phyloP scores from a whole-genome alignment of 1,140 invertebrate genomes.

The Papilio xuthus region DNA sequence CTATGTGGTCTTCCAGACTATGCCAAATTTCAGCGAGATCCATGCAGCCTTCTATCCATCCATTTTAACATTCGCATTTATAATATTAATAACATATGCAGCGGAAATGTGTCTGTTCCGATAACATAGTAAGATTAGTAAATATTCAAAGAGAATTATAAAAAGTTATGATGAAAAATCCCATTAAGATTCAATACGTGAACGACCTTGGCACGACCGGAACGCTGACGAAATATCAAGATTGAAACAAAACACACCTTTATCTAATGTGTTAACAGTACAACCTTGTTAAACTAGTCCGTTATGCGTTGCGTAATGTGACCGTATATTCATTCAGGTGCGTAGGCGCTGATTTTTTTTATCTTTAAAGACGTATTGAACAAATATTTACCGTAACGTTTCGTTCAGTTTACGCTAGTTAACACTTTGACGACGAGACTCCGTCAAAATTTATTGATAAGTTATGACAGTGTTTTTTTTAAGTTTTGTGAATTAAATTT shows the following conservation, averaged over 20 bases:
- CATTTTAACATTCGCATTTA: too few relatives aligned
- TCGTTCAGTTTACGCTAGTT: neutral
- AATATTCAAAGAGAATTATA: neutral
- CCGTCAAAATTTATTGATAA: too few relatives aligned
- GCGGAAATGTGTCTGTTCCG: too few relatives aligned
- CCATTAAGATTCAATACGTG: conserved; percentile 8
- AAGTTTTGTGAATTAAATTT: too few relatives aligned
- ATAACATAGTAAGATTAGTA: too few relatives aligned
- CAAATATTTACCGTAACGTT: neutral
- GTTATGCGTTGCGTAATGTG: conserved; percentile 10
- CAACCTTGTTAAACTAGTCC: conserved; percentile 22
- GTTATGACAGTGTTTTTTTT: too few relatives aligned
- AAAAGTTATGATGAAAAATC: conserved; percentile 13
- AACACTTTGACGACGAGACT: neutral
- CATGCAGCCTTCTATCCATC: too few relatives aligned
- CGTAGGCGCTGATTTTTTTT: neutral
- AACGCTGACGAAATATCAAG: conserved; percentile 9
- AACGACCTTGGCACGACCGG: conserved; percentile 9
- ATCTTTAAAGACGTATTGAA: neutral
- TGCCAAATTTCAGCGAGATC: too few relatives aligned
- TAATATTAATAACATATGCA: neutral
- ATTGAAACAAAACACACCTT: conserved; percentile 1
- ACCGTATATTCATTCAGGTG: neutral
- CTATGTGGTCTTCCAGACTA: too few relatives aligned
- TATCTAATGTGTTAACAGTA: conserved; percentile 9